Conservation (phyloP, 2,113 vertebrate genomes). For the Takifugu flavidus region DNA sequence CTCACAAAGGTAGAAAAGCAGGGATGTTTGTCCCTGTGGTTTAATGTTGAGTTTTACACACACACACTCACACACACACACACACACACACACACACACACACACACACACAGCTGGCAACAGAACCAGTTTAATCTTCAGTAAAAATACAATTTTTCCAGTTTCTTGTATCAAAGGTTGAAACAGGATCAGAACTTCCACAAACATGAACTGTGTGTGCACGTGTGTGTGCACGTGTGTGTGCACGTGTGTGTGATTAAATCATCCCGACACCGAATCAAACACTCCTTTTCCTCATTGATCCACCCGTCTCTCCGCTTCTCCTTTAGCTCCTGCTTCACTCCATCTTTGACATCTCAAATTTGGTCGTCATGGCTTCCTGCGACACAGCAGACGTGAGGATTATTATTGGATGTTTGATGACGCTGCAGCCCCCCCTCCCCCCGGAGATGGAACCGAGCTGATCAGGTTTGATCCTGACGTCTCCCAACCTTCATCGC, state of each 20-base stretch:
- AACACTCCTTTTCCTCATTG: neutral
- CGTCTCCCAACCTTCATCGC: neutral
- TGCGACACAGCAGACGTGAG: constrained; percentile 31
- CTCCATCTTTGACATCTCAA: constrained; percentile 85
- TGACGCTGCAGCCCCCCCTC: too few relatives aligned
- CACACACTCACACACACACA: neutral
- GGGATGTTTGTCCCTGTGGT: too few relatives aligned
- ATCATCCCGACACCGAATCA: too few relatives aligned
- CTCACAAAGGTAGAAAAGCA: too few relatives aligned
- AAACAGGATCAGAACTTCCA: neutral
- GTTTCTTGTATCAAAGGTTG: too few relatives aligned
- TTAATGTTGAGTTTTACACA: too few relatives aligned
- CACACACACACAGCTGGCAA: constrained; percentile 3
- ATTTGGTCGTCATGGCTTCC: constrained; percentile 78
- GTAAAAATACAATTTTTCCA: neutral
- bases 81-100: constrained; percentile 26
- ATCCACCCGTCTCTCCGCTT: neutral
- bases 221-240: neutral
- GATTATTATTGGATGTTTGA: too few relatives aligned
- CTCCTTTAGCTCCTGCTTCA: constrained; percentile 37
- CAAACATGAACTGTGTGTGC: too few relatives aligned
- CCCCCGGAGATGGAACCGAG: too few relatives aligned
- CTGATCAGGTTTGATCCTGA: neutral
- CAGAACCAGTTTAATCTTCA: neutral
- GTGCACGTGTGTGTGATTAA: neutral